phyloP scores from a whole-genome alignment of 2,888 invertebrate species.

The Stenoptilia bipunctidactyla region DNA sequence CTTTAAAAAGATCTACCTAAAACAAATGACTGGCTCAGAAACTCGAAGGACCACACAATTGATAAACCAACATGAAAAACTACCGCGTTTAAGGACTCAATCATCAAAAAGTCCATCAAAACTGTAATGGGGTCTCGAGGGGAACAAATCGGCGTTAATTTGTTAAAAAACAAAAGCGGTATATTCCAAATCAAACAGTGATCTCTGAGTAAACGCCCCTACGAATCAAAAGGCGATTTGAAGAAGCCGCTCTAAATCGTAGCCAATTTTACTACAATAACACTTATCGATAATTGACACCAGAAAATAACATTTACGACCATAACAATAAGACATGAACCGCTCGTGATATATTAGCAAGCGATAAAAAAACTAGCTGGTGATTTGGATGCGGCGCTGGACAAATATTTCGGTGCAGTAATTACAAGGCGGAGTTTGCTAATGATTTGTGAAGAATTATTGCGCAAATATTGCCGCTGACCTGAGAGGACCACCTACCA shows the following conservation, averaged over 20 bases:
- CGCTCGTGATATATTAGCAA: neutral
- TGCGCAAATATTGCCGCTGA: slow-evolving; percentile 42
- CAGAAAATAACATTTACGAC: neutral
- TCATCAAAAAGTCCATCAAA: slow-evolving; percentile 28
- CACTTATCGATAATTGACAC: neutral
- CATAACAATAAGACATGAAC: neutral
- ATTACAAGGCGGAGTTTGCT: slow-evolving; percentile 34
- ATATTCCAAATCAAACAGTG: slow-evolving; percentile 32
- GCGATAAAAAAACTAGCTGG: neutral
- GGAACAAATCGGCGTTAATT: slow-evolving; percentile 41
- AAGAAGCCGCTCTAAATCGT: slow-evolving; percentile 26
- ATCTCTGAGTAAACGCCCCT: slow-evolving; percentile 23
- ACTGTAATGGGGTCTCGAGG: slow-evolving; percentile 12
- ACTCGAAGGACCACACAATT: slow-evolving; percentile 25
- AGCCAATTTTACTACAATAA: slow-evolving; percentile 17
- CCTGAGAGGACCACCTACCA: slow-evolving; percentile 36
- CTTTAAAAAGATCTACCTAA: neutral
- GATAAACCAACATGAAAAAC: slow-evolving; percentile 19
- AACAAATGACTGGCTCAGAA: slow-evolving; percentile 1
- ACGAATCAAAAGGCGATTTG: slow-evolving; percentile 19
- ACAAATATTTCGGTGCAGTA: slow-evolving; percentile 36
- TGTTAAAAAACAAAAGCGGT: slow-evolving; percentile 36
- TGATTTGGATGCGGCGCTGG: slow-evolving; percentile 12
- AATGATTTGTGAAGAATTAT: slow-evolving; percentile 27
- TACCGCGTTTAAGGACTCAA: slow-evolving; percentile 19